Percentiles rank a stretch among this genome's conserved stretches.
Evolutionary conservation across 2,113 vertebrate species (phyloP).

Genomic region (Mesitornis unicolor): DNA sequence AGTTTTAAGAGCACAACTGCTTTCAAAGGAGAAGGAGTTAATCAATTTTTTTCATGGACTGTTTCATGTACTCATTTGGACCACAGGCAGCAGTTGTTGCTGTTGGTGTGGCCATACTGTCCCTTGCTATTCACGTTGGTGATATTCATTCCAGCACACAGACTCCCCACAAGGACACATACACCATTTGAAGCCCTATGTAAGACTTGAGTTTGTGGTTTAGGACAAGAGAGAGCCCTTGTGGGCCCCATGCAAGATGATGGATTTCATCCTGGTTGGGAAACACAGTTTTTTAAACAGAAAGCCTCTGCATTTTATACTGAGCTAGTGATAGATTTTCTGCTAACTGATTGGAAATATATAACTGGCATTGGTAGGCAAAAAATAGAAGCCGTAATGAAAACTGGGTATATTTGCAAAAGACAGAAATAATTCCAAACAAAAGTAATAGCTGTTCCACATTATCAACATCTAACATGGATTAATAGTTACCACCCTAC

Average conservation of each 20-base stretch:
- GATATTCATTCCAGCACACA: neutral
- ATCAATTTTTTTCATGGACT: neutral
- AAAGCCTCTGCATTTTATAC: neutral
- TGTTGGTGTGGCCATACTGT: neutral
- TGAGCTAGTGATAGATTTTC: neutral
- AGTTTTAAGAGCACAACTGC: neutral
- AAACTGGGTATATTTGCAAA: neutral
- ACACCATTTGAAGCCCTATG: neutral
- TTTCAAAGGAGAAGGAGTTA: neutral
- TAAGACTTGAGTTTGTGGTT: neutral
- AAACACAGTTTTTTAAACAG: neutral
- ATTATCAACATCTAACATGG: neutral
- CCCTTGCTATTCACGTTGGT: neutral
- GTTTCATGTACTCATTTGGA: neutral
- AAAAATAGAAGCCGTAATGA: neutral
- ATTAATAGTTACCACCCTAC: neutral
- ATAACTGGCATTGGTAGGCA: neutral
- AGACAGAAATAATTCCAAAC: neutral
- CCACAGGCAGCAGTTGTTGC: neutral
- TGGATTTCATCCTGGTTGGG: neutral
- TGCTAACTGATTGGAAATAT: neutral
- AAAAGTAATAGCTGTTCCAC: neutral
- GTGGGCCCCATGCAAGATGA: neutral
- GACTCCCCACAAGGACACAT: neutral
- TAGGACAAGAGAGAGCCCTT: neutral